These are phyloP conservation scores for Tupaia chinensis DNA, from an alignment of 2,113 vertebrate species.

Conservation along the genomic window DNA sequence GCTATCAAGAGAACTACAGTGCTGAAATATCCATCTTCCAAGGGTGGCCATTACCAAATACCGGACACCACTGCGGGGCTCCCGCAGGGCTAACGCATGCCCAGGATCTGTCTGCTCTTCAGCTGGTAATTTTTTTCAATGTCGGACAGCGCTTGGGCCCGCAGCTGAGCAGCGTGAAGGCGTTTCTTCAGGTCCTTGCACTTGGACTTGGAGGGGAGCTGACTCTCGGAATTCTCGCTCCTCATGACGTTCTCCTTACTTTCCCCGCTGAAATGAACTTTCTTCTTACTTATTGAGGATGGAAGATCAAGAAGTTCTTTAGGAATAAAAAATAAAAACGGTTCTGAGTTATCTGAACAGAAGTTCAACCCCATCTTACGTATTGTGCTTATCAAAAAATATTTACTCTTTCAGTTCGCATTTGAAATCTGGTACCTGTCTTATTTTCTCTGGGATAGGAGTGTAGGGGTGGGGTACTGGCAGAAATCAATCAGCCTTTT, in stretches of 20 bases:
- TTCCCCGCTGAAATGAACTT: slow-evolving; percentile 91
- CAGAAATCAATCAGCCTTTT: background rate
- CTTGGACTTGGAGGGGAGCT: slow-evolving; percentile 67
- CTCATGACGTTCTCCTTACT: slow-evolving; percentile 89
- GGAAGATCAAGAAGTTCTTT: slow-evolving; percentile 82
- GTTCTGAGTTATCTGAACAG: slow-evolving; percentile 48
- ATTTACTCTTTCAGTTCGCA: no score
- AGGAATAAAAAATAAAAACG: slow-evolving; percentile 71
- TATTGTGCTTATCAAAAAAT: background rate
- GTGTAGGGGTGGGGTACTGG: background rate
- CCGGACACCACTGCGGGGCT: background rate
- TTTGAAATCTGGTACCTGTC: background rate
- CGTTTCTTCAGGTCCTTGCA: slow-evolving; percentile 88
- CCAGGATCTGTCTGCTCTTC: slow-evolving; percentile 93
- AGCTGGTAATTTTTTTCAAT: slow-evolving; percentile 90
- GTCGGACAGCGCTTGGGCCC: slow-evolving; percentile 89
- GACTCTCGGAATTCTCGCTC: slow-evolving; percentile 76
- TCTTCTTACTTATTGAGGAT: slow-evolving; percentile 90
- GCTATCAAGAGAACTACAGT: background rate
- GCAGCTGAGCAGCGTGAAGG: slow-evolving; percentile 90
- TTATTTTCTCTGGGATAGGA: background rate
- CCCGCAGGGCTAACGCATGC: slow-evolving; percentile 89
- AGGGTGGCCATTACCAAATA: background rate
- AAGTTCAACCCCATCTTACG: background rate
- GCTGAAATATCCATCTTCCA: background rate